Percentiles rank a stretch among this genome's conserved stretches.
phyloP scores from a whole-genome alignment of 2,797 vertebrate genomes.

The Hydrophis major region DNA sequence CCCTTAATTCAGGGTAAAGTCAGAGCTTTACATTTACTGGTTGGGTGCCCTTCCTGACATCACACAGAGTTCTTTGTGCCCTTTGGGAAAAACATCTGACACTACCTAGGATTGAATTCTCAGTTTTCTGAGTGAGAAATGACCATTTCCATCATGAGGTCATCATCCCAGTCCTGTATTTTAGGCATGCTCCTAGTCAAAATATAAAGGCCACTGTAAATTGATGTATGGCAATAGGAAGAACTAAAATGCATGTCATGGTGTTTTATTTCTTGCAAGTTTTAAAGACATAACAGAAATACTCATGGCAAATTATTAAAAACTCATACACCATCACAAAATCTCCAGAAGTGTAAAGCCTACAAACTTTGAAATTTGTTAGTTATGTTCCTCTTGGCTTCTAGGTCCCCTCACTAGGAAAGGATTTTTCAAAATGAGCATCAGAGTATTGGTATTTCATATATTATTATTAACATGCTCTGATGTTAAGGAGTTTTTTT shows the following conservation, averaged over 20 bases:
- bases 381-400: too few relatives aligned
- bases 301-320: constrained; percentile 11
- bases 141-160: neutral
- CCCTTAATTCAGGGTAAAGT: neutral
- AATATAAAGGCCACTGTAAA: neutral
- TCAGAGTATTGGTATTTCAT: too few relatives aligned
- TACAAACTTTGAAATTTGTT: too few relatives aligned
- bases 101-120: neutral
- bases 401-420: too few relatives aligned
- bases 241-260: neutral
- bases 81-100: too few relatives aligned
- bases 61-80: neutral
- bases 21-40: neutral
- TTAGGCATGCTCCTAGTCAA: neutral
- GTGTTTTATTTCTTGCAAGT: neutral
- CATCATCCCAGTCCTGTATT: neutral
- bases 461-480: too few relatives aligned
- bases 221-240: neutral
- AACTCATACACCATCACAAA: too few relatives aligned
- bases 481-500: too few relatives aligned
- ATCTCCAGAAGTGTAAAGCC: too few relatives aligned
- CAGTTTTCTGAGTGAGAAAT: neutral
- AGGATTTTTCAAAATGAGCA: too few relatives aligned
- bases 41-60: neutral
- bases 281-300: neutral